phyloP scores from a whole-genome alignment of 2,888 invertebrate genomes.

The Andrena minutula region DNA sequence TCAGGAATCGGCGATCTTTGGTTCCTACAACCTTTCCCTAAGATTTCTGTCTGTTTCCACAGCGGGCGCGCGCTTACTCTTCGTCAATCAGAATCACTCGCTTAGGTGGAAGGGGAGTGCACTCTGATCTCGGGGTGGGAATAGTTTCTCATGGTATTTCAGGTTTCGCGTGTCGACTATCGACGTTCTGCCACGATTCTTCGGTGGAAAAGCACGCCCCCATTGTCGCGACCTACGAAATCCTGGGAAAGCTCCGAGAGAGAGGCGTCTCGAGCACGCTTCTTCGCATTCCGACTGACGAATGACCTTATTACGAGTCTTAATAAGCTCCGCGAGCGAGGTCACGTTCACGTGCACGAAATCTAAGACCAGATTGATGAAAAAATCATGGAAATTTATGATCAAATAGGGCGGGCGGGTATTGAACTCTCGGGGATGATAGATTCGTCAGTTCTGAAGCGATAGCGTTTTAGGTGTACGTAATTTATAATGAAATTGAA shows the following conservation, averaged over 20 bases:
- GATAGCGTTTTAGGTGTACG: background rate
- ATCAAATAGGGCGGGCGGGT: background rate
- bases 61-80: background rate
- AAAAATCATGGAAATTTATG: constrained; percentile 21
- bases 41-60: constrained; percentile 1
- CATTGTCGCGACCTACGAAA: background rate
- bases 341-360: constrained; percentile 55
- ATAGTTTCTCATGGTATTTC: constrained; percentile 8
- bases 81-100: constrained; percentile 43
- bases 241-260: background rate
- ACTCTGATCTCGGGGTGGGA: constrained; percentile 8
- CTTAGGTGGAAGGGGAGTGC: background rate
- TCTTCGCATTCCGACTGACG: constrained; percentile 43
- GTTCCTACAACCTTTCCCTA: background rate
- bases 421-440: constrained; percentile 1
- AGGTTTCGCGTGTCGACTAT: constrained; percentile 4
- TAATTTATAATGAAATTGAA: too few relatives aligned
- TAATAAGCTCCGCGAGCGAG: constrained; percentile 62
- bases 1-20: background rate
- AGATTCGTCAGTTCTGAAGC: constrained; percentile 5
- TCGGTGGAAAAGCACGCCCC: background rate
- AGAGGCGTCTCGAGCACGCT: constrained; percentile 47
- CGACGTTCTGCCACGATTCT: constrained; percentile 33
- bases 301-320: constrained; percentile 62
- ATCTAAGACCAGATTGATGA: constrained; percentile 7